Evolutionary conservation across 1,140 invertebrate species (phyloP).

Genomic region (Formica exsecta): DNA sequence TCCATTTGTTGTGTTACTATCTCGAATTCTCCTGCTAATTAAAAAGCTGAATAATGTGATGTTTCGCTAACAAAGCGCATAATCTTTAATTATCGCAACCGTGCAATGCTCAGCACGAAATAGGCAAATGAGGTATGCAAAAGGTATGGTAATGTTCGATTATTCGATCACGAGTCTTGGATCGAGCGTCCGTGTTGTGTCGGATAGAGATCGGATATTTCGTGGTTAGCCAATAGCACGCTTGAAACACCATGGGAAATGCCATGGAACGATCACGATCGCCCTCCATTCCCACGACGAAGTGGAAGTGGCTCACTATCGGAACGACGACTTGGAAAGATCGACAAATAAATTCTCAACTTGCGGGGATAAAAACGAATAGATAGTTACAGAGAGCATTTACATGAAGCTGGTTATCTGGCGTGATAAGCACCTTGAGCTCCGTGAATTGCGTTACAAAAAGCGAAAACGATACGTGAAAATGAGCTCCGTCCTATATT

Average conservation of each 20-base stretch:
- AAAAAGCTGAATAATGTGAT: not conserved
- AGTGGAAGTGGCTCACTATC: conserved; percentile 28
- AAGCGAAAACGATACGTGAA: not conserved
- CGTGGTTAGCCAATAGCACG: conserved; percentile 14
- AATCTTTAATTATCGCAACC: conserved; percentile 1
- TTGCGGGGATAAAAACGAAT: not conserved
- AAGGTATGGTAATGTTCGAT: not conserved
- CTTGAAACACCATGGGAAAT: conserved; percentile 27
- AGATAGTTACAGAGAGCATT: not conserved
- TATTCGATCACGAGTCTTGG: not conserved
- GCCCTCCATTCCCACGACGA: conserved; percentile 39
- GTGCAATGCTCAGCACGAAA: not conserved
- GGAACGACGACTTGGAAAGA: not conserved
- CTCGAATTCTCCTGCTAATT: not conserved
- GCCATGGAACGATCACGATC: conserved; percentile 29
- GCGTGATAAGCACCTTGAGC: not conserved
- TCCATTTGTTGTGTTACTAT: not conserved
- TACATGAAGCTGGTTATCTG: not conserved
- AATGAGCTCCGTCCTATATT: not conserved
- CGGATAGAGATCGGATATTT: not conserved
- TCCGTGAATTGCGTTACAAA: not conserved
- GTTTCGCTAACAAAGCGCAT: not conserved
- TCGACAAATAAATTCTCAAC: not conserved
- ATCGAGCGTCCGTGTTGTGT: not conserved
- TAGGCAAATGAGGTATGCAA: not conserved